Conservation (phyloP, 2,797 vertebrate genomes). For the Apogon hyalosoma region DNA sequence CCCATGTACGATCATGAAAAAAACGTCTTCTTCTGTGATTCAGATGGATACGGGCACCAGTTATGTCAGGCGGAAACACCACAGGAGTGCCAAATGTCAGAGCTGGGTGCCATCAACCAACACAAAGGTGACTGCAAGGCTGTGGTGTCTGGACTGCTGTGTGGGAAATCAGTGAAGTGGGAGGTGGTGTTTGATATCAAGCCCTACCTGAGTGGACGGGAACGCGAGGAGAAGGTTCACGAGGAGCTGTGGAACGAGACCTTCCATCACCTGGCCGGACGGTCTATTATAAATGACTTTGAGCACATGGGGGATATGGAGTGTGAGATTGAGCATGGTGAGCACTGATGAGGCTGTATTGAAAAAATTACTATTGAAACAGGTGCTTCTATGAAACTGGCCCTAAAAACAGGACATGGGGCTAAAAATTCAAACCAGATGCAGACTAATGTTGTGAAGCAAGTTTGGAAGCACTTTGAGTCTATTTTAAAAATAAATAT, state of each 20-base stretch:
- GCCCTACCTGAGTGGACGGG: constrained; percentile 84
- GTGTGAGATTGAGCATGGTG: constrained; percentile 92
- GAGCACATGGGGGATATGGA: constrained; percentile 92
- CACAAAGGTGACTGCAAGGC: constrained; percentile 86
- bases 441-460: no score
- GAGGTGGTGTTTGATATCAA: constrained; percentile 92
- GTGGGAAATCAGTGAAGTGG: constrained; percentile 88
- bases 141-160: constrained; percentile 89
- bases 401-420: no score
- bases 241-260: constrained; percentile 94
- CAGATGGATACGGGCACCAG: constrained; percentile 85
- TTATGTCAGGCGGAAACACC: constrained; percentile 87
- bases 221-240: constrained; percentile 80
- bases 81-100: constrained; percentile 73
- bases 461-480: no score
- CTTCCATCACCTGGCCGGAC: constrained; percentile 94
- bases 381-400: no score
- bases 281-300: constrained; percentile 92
- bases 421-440: no score
- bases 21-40: constrained; percentile 26
- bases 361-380: no score
- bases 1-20: no score
- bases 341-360: constrained; percentile 27
- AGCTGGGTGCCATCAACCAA: constrained; percentile 46
- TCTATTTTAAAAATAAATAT: no score